phyloP scores from a whole-genome alignment of 2,113 vertebrate genomes.

The Cettia cetti region DNA sequence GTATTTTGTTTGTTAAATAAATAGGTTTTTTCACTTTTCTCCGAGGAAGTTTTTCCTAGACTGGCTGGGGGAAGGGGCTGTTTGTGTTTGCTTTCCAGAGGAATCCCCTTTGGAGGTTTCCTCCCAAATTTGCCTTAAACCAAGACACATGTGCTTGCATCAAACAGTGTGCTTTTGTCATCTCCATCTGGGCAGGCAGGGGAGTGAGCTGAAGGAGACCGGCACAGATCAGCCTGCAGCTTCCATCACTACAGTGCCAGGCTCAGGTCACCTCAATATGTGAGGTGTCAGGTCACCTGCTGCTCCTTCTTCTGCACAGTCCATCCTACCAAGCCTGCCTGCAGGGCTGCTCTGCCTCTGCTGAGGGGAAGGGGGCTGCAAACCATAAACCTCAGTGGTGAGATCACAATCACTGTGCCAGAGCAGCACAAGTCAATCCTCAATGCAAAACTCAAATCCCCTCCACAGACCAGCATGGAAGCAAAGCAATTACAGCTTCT shows the following conservation, averaged over 20 bases:
- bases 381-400: not conserved
- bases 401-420: not conserved
- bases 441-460: not conserved
- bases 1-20: no score
- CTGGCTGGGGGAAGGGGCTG: no score
- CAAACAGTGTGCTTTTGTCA: fast-evolving
- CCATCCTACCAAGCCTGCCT: not conserved
- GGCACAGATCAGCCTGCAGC: not conserved
- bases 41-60: no score
- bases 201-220: not conserved
- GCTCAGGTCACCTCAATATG: not conserved
- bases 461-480: not conserved
- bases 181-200: not conserved
- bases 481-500: not conserved
- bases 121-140: no score
- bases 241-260: not conserved
- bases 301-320: not conserved
- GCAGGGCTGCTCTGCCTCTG: fast-evolving
- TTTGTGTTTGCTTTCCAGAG: no score
- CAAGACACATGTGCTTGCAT: fast-evolving
- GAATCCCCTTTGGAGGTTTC: no score
- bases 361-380: not conserved
- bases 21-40: no score
- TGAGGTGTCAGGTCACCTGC: no score
- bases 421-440: not conserved